Evolutionary conservation across 1,140 invertebrate species (phyloP).

Genomic region (Caerostris darwini): DNA sequence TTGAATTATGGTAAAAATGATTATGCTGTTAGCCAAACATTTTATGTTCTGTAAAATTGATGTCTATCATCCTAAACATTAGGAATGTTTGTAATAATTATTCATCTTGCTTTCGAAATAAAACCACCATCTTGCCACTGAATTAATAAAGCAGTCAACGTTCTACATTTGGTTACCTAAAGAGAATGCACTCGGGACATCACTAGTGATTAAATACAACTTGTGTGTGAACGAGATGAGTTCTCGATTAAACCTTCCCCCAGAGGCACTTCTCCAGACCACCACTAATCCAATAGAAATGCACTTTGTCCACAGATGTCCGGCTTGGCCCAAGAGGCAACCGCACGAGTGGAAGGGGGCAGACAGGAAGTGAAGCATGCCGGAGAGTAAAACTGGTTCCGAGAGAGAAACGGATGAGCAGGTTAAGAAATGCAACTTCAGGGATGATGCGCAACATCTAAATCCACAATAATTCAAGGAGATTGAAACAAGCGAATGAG

Average conservation of each 20-base stretch:
- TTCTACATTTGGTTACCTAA: neutral
- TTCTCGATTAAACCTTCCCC: neutral
- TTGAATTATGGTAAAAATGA: no score
- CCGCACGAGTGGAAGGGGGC: slow-evolving; percentile 1
- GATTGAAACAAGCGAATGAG: slow-evolving; percentile 8
- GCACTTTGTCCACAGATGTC: neutral
- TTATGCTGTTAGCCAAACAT: no score
- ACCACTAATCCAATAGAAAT: neutral
- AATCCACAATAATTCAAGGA: slow-evolving; percentile 3
- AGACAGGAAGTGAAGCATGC: neutral
- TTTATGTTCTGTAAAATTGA: no score
- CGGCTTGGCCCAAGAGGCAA: neutral
- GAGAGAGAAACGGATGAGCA: slow-evolving; percentile 31
- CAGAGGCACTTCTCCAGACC: neutral
- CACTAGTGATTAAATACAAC: neutral
- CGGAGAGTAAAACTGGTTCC: slow-evolving; percentile 20
- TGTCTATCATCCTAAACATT: no score
- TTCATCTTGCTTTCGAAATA: no score
- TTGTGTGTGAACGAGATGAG: neutral
- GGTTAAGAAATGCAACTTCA: slow-evolving; percentile 21
- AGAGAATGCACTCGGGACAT: neutral
- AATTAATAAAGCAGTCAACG: neutral
- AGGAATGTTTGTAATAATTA: no score
- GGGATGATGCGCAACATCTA: neutral
- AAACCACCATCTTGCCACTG: no score